Evolutionary conservation across 2,888 invertebrate species (phyloP).

Genomic region (Conops quadrifasciatus): DNA sequence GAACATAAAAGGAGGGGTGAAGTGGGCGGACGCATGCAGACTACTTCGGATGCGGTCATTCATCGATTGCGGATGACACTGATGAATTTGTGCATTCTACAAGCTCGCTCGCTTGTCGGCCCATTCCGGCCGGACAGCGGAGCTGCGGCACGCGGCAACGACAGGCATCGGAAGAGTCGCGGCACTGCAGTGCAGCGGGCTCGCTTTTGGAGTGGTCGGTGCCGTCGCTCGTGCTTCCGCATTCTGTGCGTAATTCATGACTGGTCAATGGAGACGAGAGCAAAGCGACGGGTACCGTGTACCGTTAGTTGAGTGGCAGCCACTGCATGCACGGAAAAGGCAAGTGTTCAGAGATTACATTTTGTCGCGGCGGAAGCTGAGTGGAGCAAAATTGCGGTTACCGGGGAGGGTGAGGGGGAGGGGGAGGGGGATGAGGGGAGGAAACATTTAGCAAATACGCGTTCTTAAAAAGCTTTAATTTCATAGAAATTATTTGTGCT

Average conservation of each 20-base stretch:
- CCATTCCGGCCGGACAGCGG: neutral
- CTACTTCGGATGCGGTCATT: conserved; percentile 19
- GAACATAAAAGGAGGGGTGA: neutral
- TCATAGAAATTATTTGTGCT: too few relatives aligned
- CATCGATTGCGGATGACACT: conserved; percentile 34
- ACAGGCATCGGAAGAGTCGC: conserved; percentile 10
- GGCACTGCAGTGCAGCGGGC: neutral
- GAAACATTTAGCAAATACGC: neutral
- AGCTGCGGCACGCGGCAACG: neutral
- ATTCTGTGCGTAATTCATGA: conserved; percentile 35
- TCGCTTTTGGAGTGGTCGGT: conserved; percentile 4
- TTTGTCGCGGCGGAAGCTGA: neutral
- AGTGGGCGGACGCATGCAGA: neutral
- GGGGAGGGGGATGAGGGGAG: neutral
- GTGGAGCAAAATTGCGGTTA: too few relatives aligned
- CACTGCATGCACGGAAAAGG: neutral
- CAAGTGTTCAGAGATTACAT: conserved; percentile 4
- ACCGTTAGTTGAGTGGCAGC: conserved; percentile 49
- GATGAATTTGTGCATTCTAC: conserved; percentile 28
- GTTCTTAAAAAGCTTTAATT: neutral
- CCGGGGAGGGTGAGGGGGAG: too few relatives aligned
- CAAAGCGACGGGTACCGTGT: conserved; percentile 43
- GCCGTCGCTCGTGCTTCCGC: conserved; percentile 15
- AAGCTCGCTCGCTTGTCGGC: too few relatives aligned
- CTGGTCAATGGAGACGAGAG: conserved; percentile 58